phyloP scores from a whole-genome alignment of 2,797 vertebrate genomes.

The Notolabrus celidotus region DNA sequence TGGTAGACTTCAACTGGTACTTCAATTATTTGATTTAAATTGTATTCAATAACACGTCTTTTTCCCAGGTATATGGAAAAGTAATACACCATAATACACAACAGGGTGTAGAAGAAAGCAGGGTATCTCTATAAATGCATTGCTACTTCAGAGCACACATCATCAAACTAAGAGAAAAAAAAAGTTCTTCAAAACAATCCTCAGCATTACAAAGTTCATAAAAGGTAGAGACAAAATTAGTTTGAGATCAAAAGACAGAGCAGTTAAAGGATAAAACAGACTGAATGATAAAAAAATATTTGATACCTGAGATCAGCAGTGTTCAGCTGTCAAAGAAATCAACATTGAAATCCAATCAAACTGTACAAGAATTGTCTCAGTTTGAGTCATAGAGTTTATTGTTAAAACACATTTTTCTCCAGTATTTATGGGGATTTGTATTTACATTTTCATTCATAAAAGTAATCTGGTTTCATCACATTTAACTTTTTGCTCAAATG shows the following conservation, averaged over 20 bases:
- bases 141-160: background rate
- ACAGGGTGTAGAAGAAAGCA: background rate
- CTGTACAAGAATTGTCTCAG: background rate
- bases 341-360: background rate
- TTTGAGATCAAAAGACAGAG: slow-evolving; percentile 42
- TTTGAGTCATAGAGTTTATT: background rate
- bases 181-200: slow-evolving; percentile 1
- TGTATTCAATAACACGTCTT: too few relatives aligned
- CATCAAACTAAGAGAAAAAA: slow-evolving; percentile 9
- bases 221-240: slow-evolving; percentile 30
- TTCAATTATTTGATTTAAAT: background rate
- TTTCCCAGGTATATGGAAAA: too few relatives aligned
- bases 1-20: background rate
- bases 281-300: slow-evolving; percentile 48
- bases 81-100: background rate
- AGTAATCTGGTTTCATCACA: background rate
- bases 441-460: background rate
- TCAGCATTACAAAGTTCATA: slow-evolving; percentile 20
- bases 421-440: slow-evolving; percentile 2
- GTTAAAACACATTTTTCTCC: slow-evolving; percentile 9
- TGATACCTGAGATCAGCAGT: slow-evolving; percentile 11
- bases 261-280: slow-evolving; percentile 54
- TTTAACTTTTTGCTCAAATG: background rate
- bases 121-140: background rate
- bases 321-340: slow-evolving; percentile 14